phyloP scores from a whole-genome alignment of 2,888 invertebrate species.

The Gryllus longicercus region DNA sequence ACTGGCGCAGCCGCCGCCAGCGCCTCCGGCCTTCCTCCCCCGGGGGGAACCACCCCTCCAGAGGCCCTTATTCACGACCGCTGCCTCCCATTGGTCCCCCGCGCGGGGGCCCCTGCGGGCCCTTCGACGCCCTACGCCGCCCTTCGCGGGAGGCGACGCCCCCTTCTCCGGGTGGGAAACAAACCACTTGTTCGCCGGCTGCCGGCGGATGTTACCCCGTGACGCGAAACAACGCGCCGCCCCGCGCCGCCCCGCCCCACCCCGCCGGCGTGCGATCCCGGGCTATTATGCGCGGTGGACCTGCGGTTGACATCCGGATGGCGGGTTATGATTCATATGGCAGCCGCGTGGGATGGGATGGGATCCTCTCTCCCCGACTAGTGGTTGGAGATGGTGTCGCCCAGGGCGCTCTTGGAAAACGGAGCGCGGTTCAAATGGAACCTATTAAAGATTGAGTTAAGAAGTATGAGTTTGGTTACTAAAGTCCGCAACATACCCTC shows the following conservation, averaged over 20 bases:
- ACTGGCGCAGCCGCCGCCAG: neutral
- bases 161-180: neutral
- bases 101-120: neutral
- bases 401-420: too few relatives aligned
- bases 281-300: neutral
- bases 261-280: too few relatives aligned
- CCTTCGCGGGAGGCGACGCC: too few relatives aligned
- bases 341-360: neutral
- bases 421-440: too few relatives aligned
- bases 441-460: too few relatives aligned
- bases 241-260: neutral
- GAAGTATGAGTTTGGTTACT: too few relatives aligned
- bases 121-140: too few relatives aligned
- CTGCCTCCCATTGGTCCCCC: neutral
- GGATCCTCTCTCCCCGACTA: too few relatives aligned
- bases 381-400: too few relatives aligned
- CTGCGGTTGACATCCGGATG: neutral
- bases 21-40: neutral
- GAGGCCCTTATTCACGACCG: neutral
- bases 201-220: neutral
- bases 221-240: neutral
- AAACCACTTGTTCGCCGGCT: constrained; percentile 3
- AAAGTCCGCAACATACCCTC: too few relatives aligned
- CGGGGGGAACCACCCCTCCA: neutral
- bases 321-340: constrained; percentile 1